These are phyloP conservation scores for Heteromyza rotundicornis DNA, from an alignment of 2,888 invertebrate species.

Conservation along the genomic window DNA sequence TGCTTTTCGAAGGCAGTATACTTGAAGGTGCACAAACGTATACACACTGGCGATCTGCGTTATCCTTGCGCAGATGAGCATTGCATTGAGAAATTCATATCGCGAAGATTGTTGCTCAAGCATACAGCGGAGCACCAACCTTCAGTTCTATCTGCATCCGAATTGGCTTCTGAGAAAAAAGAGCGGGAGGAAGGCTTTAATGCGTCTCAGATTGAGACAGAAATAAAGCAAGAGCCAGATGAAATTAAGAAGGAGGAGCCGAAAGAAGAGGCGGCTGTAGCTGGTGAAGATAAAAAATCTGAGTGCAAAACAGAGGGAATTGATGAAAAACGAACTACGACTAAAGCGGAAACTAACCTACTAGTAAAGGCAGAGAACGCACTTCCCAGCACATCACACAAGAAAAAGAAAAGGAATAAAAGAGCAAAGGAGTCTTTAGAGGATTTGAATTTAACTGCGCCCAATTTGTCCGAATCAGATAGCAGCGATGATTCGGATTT, in stretches of 20 bases:
- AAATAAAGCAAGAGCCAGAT: constrained; percentile 18
- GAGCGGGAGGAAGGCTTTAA: constrained; percentile 10
- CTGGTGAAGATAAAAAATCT: no score
- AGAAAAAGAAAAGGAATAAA: constrained; percentile 59
- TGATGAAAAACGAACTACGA: constrained; percentile 8
- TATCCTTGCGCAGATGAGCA: constrained; percentile 74
- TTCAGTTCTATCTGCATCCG: background rate
- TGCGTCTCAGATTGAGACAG: background rate
- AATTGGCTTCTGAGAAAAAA: constrained; percentile 8
- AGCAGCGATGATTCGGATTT: constrained; percentile 72
- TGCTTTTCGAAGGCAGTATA: constrained; percentile 78
- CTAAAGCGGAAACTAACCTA: constrained; percentile 30
- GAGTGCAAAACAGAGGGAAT: constrained; percentile 3
- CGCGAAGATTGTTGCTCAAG: constrained; percentile 76
- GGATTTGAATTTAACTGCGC: constrained; percentile 77
- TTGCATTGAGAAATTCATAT: constrained; percentile 81
- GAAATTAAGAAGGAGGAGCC: constrained; percentile 7
- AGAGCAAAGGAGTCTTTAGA: constrained; percentile 61
- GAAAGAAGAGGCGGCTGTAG: constrained; percentile 1
- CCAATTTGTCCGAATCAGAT: constrained; percentile 85
- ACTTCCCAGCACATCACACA: constrained; percentile 44
- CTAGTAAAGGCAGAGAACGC: no score
- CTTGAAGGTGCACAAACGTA: constrained; percentile 82
- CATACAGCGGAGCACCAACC: constrained; percentile 69
- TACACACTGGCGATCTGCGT: constrained; percentile 75